Evolutionary conservation across 2,888 invertebrate species (phyloP).

Genomic region (Dryocosmus kuriphilus): DNA sequence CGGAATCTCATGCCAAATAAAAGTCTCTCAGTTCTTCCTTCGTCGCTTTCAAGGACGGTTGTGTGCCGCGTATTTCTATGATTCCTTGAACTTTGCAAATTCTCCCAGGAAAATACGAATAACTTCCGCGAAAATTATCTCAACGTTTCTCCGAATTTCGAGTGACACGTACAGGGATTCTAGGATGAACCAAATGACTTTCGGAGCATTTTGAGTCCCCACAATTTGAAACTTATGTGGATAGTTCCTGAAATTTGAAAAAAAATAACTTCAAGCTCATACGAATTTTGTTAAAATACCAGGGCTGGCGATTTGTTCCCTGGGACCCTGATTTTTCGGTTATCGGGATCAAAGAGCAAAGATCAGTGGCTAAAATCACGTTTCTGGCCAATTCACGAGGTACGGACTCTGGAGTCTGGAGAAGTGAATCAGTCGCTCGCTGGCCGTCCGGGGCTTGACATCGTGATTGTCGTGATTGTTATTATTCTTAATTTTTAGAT

Average conservation of each 20-base stretch:
- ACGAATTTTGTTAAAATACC: not conserved
- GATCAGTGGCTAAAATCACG: conserved; percentile 49
- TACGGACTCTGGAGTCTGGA: conserved; percentile 28
- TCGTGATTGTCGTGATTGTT: conserved; percentile 8
- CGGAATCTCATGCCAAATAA: not conserved
- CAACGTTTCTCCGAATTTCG: not conserved
- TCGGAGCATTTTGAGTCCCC: not conserved
- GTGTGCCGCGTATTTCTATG: not conserved
- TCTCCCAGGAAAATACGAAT: not conserved
- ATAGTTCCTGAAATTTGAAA: not conserved
- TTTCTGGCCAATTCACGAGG: conserved; percentile 44
- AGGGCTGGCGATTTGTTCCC: not conserved
- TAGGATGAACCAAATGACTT: not conserved
- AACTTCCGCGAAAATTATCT: not conserved
- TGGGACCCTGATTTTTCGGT: conserved; percentile 19
- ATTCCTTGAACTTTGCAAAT: not conserved
- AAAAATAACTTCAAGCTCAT: not conserved
- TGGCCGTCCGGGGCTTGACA: conserved; percentile 50
- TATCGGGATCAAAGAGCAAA: conserved; percentile 60
- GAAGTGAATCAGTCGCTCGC: conserved; percentile 58
- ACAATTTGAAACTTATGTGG: not conserved
- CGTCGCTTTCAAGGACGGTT: not conserved
- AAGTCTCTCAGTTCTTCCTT: not conserved
- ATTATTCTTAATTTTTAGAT: not conserved
- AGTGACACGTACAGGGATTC: not conserved